Conservation (phyloP, 2,113 vertebrate genomes). For the Ctenodactylus gundi region DNA sequence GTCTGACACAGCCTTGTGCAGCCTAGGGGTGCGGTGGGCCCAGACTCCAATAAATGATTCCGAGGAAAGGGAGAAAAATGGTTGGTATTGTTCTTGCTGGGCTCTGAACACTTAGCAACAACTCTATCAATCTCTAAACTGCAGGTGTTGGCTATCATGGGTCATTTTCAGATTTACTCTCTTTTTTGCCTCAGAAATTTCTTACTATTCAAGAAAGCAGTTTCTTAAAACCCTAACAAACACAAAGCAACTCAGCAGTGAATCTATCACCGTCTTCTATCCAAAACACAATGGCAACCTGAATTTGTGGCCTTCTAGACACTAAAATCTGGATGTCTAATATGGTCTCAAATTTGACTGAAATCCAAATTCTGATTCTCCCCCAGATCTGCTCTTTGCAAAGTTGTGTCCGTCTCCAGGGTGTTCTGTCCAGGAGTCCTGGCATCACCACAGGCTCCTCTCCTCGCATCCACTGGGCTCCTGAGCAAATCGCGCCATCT, state of each 20-base stretch:
- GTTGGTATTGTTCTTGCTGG: rapidly evolving
- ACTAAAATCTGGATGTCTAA: not conserved
- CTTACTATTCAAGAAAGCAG: not conserved
- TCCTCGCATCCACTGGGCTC: not conserved
- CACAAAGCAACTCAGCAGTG: not conserved
- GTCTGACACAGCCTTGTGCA: not conserved
- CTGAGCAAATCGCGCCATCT: not conserved
- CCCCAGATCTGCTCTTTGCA: not conserved
- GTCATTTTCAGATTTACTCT: not conserved
- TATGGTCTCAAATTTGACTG: not conserved
- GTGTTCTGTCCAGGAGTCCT: not conserved
- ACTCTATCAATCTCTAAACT: rapidly evolving
- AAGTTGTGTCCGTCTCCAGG: not conserved
- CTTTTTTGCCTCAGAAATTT: not conserved
- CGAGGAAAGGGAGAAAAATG: not conserved
- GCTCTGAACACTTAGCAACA: not conserved
- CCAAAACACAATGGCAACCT: not conserved
- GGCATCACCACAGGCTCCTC: not conserved
- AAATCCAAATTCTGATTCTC: not conserved
- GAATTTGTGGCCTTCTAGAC: not conserved
- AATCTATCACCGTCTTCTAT: not conserved
- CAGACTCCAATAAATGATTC: not conserved
- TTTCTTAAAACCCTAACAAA: constrained; percentile 28
- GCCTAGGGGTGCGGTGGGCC: rapidly evolving
- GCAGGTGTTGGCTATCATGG: not conserved